These are phyloP conservation scores for Cheilosia soror DNA, from an alignment of 2,888 invertebrate species.

Conservation along the genomic window DNA sequence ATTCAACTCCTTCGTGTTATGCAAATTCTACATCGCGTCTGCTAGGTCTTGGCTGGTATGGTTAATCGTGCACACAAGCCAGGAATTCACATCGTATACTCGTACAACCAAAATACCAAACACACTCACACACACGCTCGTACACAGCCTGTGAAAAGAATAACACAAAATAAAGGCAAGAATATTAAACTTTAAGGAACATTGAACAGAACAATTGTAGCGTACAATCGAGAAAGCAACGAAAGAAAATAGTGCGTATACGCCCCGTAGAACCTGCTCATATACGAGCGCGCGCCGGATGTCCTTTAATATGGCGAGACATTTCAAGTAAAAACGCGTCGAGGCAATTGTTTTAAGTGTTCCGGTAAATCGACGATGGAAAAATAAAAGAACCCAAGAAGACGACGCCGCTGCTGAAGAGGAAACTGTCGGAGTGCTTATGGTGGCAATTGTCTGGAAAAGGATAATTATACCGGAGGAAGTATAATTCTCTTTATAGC, in stretches of 20 bases:
- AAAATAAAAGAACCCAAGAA: neutral
- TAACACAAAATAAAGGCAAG: conserved; percentile 8
- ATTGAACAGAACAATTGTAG: conserved; percentile 33
- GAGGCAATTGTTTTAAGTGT: conserved; percentile 65
- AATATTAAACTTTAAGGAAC: conserved; percentile 24
- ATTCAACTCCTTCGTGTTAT: conserved; percentile 59
- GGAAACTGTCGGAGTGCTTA: conserved; percentile 19
- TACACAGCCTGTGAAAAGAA: conserved; percentile 1
- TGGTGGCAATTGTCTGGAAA: conserved; percentile 66
- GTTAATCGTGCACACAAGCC: conserved; percentile 14
- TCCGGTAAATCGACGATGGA: conserved; percentile 40
- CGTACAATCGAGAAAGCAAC: conserved; percentile 1
- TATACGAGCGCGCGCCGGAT: conserved; percentile 9
- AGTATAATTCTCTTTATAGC: conserved; percentile 53
- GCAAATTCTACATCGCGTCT: conserved; percentile 62
- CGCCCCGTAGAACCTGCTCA: conserved; percentile 27
- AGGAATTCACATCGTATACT: neutral
- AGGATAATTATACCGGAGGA: conserved; percentile 56
- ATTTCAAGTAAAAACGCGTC: conserved; percentile 45
- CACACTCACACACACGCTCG: neutral
- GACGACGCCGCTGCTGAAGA: neutral
- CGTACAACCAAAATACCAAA: conserved; percentile 1
- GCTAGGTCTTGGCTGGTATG: neutral
- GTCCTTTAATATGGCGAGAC: conserved; percentile 50
- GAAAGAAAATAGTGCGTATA: conserved; percentile 58